These are phyloP conservation scores for Prunella fulvescens DNA, from an alignment of 2,113 vertebrate species.

Conservation along the genomic window DNA sequence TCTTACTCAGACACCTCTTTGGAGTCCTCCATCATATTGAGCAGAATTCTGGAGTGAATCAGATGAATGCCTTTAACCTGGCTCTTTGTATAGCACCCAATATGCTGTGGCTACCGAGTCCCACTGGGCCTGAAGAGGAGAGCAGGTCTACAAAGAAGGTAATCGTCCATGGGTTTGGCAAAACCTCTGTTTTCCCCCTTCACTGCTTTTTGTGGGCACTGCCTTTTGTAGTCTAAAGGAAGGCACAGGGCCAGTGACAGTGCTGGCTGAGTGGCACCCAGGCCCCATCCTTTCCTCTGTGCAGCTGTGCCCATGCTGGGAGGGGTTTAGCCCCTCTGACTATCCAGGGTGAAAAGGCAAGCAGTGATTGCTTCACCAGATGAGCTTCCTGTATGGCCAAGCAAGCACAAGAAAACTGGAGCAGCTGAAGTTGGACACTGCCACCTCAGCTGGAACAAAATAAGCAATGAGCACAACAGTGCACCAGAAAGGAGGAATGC, in stretches of 20 bases:
- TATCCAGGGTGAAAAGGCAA: neutral
- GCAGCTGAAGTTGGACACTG: neutral
- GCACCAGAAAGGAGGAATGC: neutral
- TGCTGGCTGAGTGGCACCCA: neutral
- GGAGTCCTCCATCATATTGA: conserved; percentile 76
- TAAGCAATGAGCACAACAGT: neutral
- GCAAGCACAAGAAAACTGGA: neutral
- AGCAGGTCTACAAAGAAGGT: conserved; percentile 77
- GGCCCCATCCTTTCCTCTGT: neutral
- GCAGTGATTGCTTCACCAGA: neutral
- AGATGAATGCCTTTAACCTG: conserved; percentile 81
- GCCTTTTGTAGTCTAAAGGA: neutral
- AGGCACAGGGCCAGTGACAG: neutral
- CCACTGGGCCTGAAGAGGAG: conserved; percentile 74
- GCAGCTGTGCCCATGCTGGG: neutral
- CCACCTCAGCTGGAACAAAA: neutral
- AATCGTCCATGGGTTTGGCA: neutral
- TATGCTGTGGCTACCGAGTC: conserved; percentile 75
- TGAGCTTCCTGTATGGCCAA: neutral
- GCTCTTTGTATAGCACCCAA: conserved; percentile 82
- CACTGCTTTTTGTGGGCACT: neutral
- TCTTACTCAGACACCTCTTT: conserved; percentile 76
- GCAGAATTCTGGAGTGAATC: conserved; percentile 72
- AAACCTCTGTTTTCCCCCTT: neutral
- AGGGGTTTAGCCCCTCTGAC: neutral